A percentile compares a stretch with the other conserved stretches of the same genome.
Conservation (phyloP, 2,888 invertebrate species). For the Coenonympha glycerion region DNA sequence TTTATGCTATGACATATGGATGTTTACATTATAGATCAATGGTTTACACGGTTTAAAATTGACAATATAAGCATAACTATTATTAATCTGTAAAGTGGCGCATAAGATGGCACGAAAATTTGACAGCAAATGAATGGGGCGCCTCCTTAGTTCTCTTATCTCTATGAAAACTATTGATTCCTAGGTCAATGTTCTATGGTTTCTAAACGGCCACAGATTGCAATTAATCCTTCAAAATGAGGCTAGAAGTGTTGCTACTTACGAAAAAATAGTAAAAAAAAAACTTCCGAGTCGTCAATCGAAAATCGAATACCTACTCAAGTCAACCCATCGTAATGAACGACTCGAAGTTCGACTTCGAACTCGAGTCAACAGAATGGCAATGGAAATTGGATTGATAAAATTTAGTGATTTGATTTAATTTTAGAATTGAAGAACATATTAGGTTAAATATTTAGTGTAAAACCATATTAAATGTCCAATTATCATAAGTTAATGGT, state of each 20-base stretch:
- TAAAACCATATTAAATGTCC: conserved; percentile 33
- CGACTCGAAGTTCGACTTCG: not conserved
- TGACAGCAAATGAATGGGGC: too few relatives aligned
- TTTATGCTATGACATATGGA: too few relatives aligned
- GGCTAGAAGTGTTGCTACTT: conserved; percentile 27
- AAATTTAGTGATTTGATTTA: conserved; percentile 60
- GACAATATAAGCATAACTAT: too few relatives aligned
- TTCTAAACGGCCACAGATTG: too few relatives aligned
- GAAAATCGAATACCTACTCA: conserved; percentile 8
- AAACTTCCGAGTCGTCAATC: conserved; percentile 24
- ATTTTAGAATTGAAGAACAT: conserved; percentile 34
- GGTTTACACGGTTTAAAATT: too few relatives aligned
- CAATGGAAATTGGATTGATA: conserved; percentile 56
- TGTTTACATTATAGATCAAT: too few relatives aligned
- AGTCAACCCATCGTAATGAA: conserved; percentile 27
- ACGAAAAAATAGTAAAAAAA: conserved; percentile 24
- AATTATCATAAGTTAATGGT: conserved; percentile 35
- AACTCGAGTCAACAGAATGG: conserved; percentile 41
- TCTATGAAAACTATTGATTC: too few relatives aligned
- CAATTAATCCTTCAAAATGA: too few relatives aligned
- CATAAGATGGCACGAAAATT: too few relatives aligned
- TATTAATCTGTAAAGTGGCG: too few relatives aligned
- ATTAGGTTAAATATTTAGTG: conserved; percentile 34
- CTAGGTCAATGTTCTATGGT: too few relatives aligned
- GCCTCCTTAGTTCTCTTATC: too few relatives aligned